Evolutionary conservation across 1,140 invertebrate species (phyloP), one percentile per base, ranked within the genome.

Genomic region (Archivesica marissinica): DNA sequence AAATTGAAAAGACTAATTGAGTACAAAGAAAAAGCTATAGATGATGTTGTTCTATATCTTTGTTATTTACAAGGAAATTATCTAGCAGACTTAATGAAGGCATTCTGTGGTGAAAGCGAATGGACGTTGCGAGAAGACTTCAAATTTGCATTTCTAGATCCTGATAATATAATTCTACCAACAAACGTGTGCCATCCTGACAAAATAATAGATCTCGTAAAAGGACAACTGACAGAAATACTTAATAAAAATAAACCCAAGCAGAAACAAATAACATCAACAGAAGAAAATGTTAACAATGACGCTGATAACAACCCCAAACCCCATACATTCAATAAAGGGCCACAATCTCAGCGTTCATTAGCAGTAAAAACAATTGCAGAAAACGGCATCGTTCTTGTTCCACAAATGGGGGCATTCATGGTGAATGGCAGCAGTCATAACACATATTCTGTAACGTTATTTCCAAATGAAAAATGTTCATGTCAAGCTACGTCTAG

Each of bases 211-310:
- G 54, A 77, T 7, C 59, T 56, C 35, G 59, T 77, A n/a, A 77
- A 77, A 25, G 74, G 74, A 39, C 50, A 77, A 76, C 74, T 76
- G n/a, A n/a, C n/a, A n/a, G n/a, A n/a, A n/a, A n/a, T n/a, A n/a
- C n/a, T n/a, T n/a, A n/a, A n/a, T n/a, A n/a, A n/a, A n/a, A n/a
- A n/a, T n/a, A n/a, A n/a, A n/a, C n/a, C n/a, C n/a, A n/a, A n/a
- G n/a, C n/a, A n/a, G n/a, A n/a, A n/a, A n/a, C n/a, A n/a, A n/a
- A n/a, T n/a, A n/a, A n/a, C n/a, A n/a, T n/a, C n/a, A n/a, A n/a
- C n/a, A n/a, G n/a, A n/a, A n/a, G n/a, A n/a, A n/a, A n/a, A n/a
- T n/a, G n/a, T n/a, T n/a, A n/a, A n/a, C n/a, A n/a, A n/a, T n/a
- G n/a, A n/a, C n/a, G n/a, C n/a, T n/a, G n/a, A n/a, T n/a, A n/a